Evolutionary conservation across 2,888 invertebrate genomes (phyloP).

Genomic region (Hoplodrina blanda): DNA sequence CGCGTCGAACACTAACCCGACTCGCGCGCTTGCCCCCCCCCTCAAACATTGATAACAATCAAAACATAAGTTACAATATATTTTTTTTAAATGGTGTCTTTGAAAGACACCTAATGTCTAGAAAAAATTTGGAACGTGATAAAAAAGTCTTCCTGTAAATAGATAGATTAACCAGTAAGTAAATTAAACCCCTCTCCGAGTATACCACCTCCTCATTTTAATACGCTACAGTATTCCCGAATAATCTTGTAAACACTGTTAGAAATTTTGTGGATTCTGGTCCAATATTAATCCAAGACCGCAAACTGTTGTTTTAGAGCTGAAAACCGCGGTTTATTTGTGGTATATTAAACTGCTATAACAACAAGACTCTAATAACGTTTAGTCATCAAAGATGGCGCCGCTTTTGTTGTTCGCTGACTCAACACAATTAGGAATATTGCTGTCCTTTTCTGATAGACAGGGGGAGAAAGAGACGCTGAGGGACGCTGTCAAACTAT

Average conservation of each 20-base stretch:
- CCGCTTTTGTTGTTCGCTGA: conserved; percentile 36
- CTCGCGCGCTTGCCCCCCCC: too few species aligned
- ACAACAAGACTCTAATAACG: conserved; percentile 33
- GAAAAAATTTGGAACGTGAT: too few species aligned
- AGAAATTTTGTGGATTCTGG: conserved; percentile 18
- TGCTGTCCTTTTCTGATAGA: neutral
- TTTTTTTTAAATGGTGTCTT: too few species aligned
- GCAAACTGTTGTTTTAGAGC: conserved; percentile 29
- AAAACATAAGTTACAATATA: too few species aligned
- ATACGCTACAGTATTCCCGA: conserved; percentile 10
- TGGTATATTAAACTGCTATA: conserved; percentile 43
- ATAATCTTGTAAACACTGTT: conserved; percentile 25
- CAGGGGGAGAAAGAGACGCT: neutral
- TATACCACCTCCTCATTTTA: conserved; percentile 8
- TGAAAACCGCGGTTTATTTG: conserved; percentile 43
- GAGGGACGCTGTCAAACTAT: conserved; percentile 18
- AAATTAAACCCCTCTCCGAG: conserved; percentile 17
- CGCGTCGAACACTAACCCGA: too few species aligned
- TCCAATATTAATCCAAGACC: conserved; percentile 43
- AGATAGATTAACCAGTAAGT: neutral
- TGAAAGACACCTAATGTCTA: too few species aligned
- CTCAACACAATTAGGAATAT: conserved; percentile 29
- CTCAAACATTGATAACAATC: too few species aligned
- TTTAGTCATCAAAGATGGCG: conserved; percentile 38
- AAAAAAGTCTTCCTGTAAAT: too few species aligned